Evolutionary conservation across 2,797 vertebrate species (phyloP).

Genomic region (Coranthus polyacanthus): DNA sequence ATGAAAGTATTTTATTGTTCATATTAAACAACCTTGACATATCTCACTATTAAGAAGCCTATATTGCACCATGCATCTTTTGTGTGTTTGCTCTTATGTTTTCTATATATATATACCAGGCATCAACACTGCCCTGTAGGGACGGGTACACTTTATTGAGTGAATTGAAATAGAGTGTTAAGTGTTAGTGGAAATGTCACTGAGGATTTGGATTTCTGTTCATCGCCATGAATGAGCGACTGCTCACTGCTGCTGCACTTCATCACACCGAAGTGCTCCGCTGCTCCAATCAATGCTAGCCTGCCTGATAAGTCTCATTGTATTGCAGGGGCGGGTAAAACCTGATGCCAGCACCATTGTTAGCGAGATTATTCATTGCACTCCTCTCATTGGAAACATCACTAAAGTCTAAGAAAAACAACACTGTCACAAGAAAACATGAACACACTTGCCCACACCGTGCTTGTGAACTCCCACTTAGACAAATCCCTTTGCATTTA

Average conservation of each 20-base stretch:
- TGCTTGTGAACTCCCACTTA: neutral
- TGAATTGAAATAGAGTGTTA: constrained; percentile 63
- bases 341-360: constrained; percentile 30
- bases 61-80: neutral
- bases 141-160: constrained; percentile 60
- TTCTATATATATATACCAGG: constrained; percentile 4
- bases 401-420: constrained; percentile 1
- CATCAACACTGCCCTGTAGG: constrained; percentile 37
- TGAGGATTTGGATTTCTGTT: constrained; percentile 63
- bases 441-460: constrained; percentile 26
- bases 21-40: neutral
- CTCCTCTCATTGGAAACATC: constrained; percentile 4
- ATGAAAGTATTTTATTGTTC: no score
- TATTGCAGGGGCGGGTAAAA: constrained; percentile 5
- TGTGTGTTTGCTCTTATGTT: neutral
- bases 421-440: constrained; percentile 3
- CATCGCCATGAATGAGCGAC: constrained; percentile 61
- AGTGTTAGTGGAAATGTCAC: constrained; percentile 66
- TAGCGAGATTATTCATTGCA: constrained; percentile 22
- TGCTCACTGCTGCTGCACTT: constrained; percentile 55
- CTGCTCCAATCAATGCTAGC: constrained; percentile 64
- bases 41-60: neutral
- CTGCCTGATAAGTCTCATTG: constrained; percentile 42
- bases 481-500: constrained; percentile 10
- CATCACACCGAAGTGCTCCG: constrained; percentile 61